Percentiles rank a stretch among this genome's conserved stretches.
phyloP scores from a whole-genome alignment of 2,797 vertebrate species.

The Acanthiza pusilla region DNA sequence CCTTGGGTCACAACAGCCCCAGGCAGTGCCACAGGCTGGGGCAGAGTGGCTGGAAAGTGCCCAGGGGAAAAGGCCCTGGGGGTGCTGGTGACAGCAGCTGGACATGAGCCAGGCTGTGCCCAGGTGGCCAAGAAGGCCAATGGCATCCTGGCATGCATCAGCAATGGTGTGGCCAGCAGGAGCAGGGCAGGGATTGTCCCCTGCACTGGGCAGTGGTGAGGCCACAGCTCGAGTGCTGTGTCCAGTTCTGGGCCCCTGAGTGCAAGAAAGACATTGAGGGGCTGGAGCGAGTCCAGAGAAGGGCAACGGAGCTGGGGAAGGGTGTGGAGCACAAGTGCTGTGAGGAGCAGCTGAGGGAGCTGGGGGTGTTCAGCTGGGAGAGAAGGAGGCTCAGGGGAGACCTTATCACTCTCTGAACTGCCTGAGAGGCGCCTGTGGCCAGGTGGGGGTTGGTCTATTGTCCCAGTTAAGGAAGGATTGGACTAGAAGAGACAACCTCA shows the following conservation, averaged over 20 bases:
- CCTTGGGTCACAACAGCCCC: no score
- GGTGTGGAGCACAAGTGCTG: background rate
- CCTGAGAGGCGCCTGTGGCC: background rate
- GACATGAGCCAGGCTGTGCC: no score
- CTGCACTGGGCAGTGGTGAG: background rate
- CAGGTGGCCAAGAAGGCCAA: no score
- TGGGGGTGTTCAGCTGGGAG: background rate
- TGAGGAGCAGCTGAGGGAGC: background rate
- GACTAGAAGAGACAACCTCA: background rate
- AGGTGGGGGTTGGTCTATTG: background rate
- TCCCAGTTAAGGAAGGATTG: background rate
- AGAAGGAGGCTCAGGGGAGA: background rate
- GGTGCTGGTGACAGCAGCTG: no score
- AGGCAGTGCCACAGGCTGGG: no score
- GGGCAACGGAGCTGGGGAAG: background rate
- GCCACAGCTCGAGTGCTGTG: background rate
- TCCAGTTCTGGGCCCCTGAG: background rate
- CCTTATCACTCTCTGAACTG: background rate
- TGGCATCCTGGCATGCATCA: background rate
- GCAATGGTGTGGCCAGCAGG: background rate
- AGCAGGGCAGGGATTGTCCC: background rate
- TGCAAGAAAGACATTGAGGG: background rate
- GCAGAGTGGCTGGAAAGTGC: no score
- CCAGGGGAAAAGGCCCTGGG: no score
- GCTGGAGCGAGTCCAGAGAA: background rate